A percentile compares a stretch with the other conserved stretches of the same genome.
Evolutionary conservation across 2,797 vertebrate genomes (phyloP).

Genomic region (Sebastolobus altivelis): DNA sequence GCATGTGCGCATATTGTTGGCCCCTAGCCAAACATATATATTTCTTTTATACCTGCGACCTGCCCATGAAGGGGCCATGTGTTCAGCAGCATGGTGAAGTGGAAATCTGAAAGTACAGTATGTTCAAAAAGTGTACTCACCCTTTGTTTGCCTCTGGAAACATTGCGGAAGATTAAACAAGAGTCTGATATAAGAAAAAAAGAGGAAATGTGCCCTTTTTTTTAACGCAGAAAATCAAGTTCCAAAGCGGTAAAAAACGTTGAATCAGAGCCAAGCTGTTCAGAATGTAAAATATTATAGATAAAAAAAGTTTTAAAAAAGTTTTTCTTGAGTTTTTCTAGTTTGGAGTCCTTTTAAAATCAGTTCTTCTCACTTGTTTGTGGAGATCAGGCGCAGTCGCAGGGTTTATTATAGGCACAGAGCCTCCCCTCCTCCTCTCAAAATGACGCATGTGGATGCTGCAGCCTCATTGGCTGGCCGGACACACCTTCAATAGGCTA

Average conservation of each 20-base stretch:
- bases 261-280: neutral
- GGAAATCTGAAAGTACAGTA: neutral
- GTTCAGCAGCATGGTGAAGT: neutral
- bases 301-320: neutral
- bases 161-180: constrained; percentile 62
- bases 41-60: neutral
- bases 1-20: neutral
- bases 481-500: constrained; percentile 61
- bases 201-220: neutral
- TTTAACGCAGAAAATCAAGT: neutral
- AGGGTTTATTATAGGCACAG: constrained; percentile 48
- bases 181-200: neutral
- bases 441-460: constrained; percentile 47
- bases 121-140: constrained; percentile 67
- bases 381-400: neutral
- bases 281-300: neutral
- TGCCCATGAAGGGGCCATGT: constrained; percentile 24
- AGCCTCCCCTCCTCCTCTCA: neutral
- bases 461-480: constrained; percentile 49
- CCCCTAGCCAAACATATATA: neutral
- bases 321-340: neutral
- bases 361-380: neutral
- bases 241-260: constrained; percentile 17
- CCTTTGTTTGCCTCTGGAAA: constrained; percentile 77
- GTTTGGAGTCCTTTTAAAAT: neutral